Evolutionary conservation across 2,113 vertebrate species (phyloP).

Genomic region (Rhinopomastus cyanomelas): DNA sequence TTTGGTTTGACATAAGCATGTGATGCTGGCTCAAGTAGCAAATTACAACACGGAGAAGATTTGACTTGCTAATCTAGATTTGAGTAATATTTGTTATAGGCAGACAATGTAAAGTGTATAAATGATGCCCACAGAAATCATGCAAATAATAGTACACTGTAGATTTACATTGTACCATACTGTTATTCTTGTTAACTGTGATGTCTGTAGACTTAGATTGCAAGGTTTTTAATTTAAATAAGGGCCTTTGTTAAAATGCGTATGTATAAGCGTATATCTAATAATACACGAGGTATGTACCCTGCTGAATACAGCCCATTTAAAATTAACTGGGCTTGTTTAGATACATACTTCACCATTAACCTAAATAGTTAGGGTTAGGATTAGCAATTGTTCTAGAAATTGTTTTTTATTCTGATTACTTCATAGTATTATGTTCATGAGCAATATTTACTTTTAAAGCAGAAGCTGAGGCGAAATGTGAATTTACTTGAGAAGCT

Average conservation of each 20-base stretch:
- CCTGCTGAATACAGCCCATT: not conserved
- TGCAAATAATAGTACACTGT: not conserved
- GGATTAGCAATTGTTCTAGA: too few relatives aligned
- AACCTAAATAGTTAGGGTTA: not conserved
- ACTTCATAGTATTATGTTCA: conserved; percentile 58
- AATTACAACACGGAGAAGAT: not conserved
- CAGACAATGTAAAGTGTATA: not conserved
- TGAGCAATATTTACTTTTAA: conserved; percentile 72
- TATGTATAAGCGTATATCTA: not conserved
- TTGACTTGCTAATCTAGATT: not conserved
- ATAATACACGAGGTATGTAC: not conserved
- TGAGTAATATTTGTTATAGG: not conserved
- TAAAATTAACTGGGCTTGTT: not conserved
- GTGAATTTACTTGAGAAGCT: conserved; percentile 99
- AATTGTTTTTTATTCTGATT: not conserved
- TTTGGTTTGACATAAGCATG: not conserved
- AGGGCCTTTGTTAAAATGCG: not conserved
- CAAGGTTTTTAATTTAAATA: not conserved
- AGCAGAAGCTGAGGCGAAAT: conserved; percentile 97
- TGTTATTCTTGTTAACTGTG: not conserved
- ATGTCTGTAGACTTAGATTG: not conserved
- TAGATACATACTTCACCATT: not conserved
- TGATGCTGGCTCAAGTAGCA: not conserved
- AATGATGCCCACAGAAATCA: not conserved
- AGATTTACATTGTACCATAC: not conserved